These are phyloP conservation scores for Platichthys stellatus DNA, from an alignment of 2,113 vertebrate genomes.

Conservation along the genomic window DNA sequence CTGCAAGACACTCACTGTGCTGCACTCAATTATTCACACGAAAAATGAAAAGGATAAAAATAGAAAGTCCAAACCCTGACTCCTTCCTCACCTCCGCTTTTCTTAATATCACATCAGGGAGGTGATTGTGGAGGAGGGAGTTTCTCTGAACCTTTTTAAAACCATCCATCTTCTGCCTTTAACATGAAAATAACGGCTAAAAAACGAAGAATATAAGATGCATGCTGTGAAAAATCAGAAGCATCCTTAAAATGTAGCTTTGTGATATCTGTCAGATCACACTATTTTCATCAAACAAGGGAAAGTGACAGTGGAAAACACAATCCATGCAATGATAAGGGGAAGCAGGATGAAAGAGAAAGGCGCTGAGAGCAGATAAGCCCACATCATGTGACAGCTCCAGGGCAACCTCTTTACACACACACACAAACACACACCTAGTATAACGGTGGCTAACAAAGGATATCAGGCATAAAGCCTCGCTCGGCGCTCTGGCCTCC, in stretches of 20 bases:
- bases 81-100: neutral
- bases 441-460: slow-evolving; percentile 47
- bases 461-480: slow-evolving; percentile 43
- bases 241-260: neutral
- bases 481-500: slow-evolving; percentile 4
- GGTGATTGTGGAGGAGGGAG: neutral
- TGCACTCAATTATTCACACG: no score
- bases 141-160: neutral
- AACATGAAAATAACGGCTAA: neutral
- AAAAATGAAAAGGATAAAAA: neutral
- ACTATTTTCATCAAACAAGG: slow-evolving; percentile 15
- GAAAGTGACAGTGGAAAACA: slow-evolving; percentile 7
- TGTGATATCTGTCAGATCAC: neutral
- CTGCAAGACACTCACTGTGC: neutral
- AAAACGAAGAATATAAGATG: neutral
- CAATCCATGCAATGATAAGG: neutral
- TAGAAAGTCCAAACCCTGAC: neutral
- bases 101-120: neutral
- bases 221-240: neutral
- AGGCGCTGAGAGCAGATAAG: slow-evolving; percentile 19
- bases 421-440: neutral
- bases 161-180: neutral
- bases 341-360: slow-evolving; percentile 15
- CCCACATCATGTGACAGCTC: slow-evolving; percentile 30
- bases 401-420: slow-evolving; percentile 5